A percentile compares a stretch with the other conserved stretches of the same genome.
Evolutionary conservation across 2,888 invertebrate genomes (phyloP).

Genomic region (Hipparchia sbordonii): DNA sequence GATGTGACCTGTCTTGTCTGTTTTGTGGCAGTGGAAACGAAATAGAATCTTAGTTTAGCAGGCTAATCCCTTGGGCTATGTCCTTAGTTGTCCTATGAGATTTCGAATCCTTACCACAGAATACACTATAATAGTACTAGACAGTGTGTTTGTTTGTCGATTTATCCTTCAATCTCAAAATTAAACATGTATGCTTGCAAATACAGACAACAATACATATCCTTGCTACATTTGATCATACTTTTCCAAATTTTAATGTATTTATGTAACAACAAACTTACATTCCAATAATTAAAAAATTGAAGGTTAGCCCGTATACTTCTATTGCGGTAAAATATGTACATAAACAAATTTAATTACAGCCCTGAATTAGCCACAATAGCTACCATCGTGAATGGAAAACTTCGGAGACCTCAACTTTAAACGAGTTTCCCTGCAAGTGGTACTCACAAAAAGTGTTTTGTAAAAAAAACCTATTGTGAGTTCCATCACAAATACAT

Average conservation of each 20-base stretch:
- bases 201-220: too few species aligned
- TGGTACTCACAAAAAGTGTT: constrained; percentile 59
- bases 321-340: constrained; percentile 60
- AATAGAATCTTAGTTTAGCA: constrained; percentile 7
- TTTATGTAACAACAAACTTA: too few species aligned
- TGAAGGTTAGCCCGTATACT: constrained; percentile 39
- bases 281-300: neutral
- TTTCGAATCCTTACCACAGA: neutral
- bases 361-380: constrained; percentile 78
- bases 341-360: constrained; percentile 78
- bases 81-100: constrained; percentile 1
- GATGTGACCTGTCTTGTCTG: constrained; percentile 18
- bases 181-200: too few species aligned
- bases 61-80: constrained; percentile 1
- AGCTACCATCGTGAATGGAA: constrained; percentile 68
- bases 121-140: too few species aligned
- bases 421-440: constrained; percentile 60
- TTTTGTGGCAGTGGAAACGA: constrained; percentile 5
- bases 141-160: too few species aligned
- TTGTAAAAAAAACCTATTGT: constrained; percentile 51
- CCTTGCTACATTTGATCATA: too few species aligned
- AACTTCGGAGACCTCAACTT: constrained; percentile 73
- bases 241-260: too few species aligned
- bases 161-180: too few species aligned
- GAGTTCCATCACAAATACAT: constrained; percentile 40